Evolutionary conservation across 2,888 invertebrate species (phyloP).

Genomic region (Vanessa cardui): DNA sequence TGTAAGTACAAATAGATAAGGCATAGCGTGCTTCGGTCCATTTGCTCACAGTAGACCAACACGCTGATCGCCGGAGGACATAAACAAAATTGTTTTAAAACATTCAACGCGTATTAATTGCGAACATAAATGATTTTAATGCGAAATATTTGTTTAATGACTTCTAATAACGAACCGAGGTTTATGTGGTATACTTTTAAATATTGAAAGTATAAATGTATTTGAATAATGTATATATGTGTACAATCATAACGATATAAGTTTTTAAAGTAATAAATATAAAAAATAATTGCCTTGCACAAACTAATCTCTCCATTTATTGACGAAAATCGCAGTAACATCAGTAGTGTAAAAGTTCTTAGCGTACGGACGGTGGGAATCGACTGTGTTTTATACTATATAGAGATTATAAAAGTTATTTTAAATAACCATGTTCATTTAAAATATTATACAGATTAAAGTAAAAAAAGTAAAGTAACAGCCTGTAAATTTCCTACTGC

Average conservation of each 20-base stretch:
- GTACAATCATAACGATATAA: conserved; percentile 2
- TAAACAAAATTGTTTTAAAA: conserved; percentile 55
- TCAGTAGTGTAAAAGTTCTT: no score
- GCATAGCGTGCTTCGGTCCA: conserved; percentile 64
- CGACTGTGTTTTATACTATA: no score
- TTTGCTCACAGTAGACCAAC: conserved; percentile 54
- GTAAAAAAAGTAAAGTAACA: no score
- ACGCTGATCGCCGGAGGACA: conserved; percentile 55
- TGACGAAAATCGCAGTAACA: no score
- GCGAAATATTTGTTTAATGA: conserved; percentile 50
- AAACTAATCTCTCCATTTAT: no score
- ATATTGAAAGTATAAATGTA: neutral
- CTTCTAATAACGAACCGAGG: conserved; percentile 7
- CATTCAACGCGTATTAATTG: conserved; percentile 68
- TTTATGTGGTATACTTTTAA: conserved; percentile 3
- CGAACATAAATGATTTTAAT: conserved; percentile 70
- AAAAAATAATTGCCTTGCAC: no score
- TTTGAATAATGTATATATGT: neutral
- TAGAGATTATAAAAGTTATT: no score
- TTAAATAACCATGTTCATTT: no score
- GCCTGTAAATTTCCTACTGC: no score
- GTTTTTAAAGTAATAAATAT: no score
- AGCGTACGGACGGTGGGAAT: no score
- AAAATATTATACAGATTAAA: no score
- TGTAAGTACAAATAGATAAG: conserved; percentile 23